Evolutionary conservation across 2,797 vertebrate genomes (phyloP), one percentile per base, ranked within the genome.

Genomic region (Numenius phaeopus): DNA sequence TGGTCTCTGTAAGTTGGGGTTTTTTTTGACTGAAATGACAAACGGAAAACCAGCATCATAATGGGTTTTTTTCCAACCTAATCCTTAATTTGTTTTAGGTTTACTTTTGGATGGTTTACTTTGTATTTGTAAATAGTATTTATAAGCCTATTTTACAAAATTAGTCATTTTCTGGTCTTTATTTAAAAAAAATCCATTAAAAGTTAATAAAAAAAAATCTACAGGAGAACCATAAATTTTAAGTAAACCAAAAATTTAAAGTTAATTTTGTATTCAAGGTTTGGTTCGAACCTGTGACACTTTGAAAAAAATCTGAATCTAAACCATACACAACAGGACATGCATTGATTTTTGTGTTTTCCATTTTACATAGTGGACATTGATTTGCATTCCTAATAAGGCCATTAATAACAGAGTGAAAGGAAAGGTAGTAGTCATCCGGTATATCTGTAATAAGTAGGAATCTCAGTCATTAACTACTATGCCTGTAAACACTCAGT

Each of bases 331-430:
- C 47, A 97, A 93, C 65, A 95, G 94, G 83, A 97, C 86, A 77
- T 67, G 30, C 88, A 97, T 96, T 96, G 97, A 97, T 97, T 97
- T 97, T 93, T 65, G 85, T 81, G 75, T 93, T 96, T 97, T 97
- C 91, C 83, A 83, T 97, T 96, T 97, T 97, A 93, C 58, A 83
- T 96, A 89, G 94, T 64, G 85, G 89, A 62, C 94, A 96, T 97
- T 95, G 96, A 97, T 97, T 95, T 96, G 94, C 92, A 94, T 91
- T 94, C 58, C 80, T 97, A 96, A 97, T 94, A 91, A 91, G 90
- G 58, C 78, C 64, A 96, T 97, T 95, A 96, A 96, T 97, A 97
- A 95, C 39, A 49, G 32, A 93, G 34, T 72, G 76, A 97, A 89
- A 95, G 90, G 88, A 97, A 94, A 70, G 54, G 76, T 92, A 87